Conservation (phyloP, 2,888 invertebrate species). For the Apodemia hepburni region DNA sequence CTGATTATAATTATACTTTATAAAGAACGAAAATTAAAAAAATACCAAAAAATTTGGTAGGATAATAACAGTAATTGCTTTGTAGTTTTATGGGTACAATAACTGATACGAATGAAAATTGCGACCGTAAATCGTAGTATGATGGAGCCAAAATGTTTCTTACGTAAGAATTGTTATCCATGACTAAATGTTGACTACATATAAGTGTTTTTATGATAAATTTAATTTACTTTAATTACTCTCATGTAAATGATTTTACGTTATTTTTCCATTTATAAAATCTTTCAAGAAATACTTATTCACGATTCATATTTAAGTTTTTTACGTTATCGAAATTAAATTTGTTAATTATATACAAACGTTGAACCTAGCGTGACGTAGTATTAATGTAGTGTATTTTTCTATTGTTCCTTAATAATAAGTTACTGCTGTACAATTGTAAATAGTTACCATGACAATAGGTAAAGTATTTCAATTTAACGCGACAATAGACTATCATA, state of each 20-base stretch:
- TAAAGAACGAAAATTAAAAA: not conserved
- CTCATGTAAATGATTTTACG: too few relatives aligned
- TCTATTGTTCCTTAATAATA: slow-evolving; percentile 2
- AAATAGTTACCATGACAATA: slow-evolving; percentile 41
- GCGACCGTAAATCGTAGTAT: not conserved
- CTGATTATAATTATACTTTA: not conserved
- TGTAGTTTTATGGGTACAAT: not conserved
- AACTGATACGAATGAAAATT: not conserved
- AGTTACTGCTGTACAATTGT: not conserved
- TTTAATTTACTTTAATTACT: not conserved
- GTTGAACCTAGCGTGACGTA: not conserved
- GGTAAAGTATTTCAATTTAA: slow-evolving; percentile 32
- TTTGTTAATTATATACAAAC: not conserved
- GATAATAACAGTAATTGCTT: not conserved
- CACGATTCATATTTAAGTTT: not conserved
- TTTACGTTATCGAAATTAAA: too few relatives aligned
- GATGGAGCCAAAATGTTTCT: not conserved
- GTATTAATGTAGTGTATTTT: not conserved
- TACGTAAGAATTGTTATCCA: not conserved
- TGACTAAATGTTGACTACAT: not conserved
- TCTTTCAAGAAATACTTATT: not conserved
- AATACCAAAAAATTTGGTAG: not conserved
- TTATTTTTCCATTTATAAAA: too few relatives aligned
- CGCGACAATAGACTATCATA: slow-evolving; percentile 31
- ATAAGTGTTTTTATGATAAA: not conserved